Evolutionary conservation across 92 coral and sea anemone species (phyloP), one percentile per base, ranked within the genome.

Genomic region (Phenganax marumi): DNA sequence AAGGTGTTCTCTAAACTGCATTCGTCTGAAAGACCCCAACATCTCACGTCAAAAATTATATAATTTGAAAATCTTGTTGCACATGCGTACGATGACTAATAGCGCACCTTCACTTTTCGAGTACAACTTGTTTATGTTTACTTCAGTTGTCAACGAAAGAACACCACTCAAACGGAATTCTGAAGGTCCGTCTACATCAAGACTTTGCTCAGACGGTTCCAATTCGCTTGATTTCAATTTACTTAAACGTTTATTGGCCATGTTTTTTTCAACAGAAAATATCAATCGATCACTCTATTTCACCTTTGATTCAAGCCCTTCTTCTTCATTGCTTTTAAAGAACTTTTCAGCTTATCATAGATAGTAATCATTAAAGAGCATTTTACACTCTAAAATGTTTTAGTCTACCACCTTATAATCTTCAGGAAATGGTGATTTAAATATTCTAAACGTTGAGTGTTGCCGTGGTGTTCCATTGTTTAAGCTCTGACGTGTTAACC

Each of bases 211-310:
- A 7, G 68, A 55, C 7, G 81, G 81, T 54, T 56, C 81, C 10
- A 76, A 68, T 68, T 76, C 81, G 19, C 52, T 76, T 3, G 81
- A 25, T 76, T 76, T 12, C 26, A 76, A 19, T 50, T 76, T 56
- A 17, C 81, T 76, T 74, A 74, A 74, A 12, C 79, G 79, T 52
- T 74, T 74, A 53, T 56, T 74, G 62, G 79, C 79, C 79, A 74
- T 74, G 43, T 33, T 33, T 5, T 23, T 25, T 25, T 22, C 72
- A 66, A 66, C 16, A 50, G 72, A 49, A 66, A 66, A 66, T 39
- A 66, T 66, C 26, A 10, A 10, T 10, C 10, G 19, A 8, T 56
- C 63, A 56, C 63, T 21, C 63, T 21, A 56, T 56, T 19, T 19
- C 8, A 33, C 43, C 43, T 33, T 33, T 5, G 43, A 33, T 33